Evolutionary conservation across 92 coral and sea anemone genomes (phyloP), one percentile per base, ranked within the genome.

Genomic region (Meandrina meandrites): DNA sequence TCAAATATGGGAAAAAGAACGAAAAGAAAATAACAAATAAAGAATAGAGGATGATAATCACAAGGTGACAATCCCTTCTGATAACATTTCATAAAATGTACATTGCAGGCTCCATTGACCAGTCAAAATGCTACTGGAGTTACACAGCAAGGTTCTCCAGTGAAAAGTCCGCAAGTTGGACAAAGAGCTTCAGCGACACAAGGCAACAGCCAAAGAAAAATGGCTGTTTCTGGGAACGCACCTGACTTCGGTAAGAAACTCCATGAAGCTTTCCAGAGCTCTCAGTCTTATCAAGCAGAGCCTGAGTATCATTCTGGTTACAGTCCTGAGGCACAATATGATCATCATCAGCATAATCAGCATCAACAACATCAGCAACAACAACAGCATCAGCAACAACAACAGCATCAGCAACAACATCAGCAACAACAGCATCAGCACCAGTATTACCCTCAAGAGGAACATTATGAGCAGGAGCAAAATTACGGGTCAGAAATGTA

Each of bases 401-500:
- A 75, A 7, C 80, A 66, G 3, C 83, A 75, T 9, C 78, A 75
- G 0, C 81, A 73, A 0, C 86, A 80, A 37, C 78, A 76, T 21
- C 88, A 82, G 19, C 79, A 66, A 19, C 86, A 87, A 13, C 80
- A 40, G 76, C 75, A 67, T 16, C 88, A 91, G 67, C 83, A 78
- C 57, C 90, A 89, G 76, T 88, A 88, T 36, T 84, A 88, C 21
- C 42, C 71, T 53, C 90, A 88, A 31, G 94, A 87, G 88, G 91
- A 87, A 21, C 93, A 93, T 34, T 89, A 89, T 53, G 91, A 87
- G 70, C 92, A 85, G 28, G 94, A 87, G 60, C 92, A 85, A 60
- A 79, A 91, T 70, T 93, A 95, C 27, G 89, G 85, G 75, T 56
- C 91, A 83, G 95, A 93, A 34, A 76, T 80, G 67, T 94, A 93